Evolutionary conservation across 2,797 vertebrate species (phyloP).

Genomic region (Heteromormyrus szaboi): DNA sequence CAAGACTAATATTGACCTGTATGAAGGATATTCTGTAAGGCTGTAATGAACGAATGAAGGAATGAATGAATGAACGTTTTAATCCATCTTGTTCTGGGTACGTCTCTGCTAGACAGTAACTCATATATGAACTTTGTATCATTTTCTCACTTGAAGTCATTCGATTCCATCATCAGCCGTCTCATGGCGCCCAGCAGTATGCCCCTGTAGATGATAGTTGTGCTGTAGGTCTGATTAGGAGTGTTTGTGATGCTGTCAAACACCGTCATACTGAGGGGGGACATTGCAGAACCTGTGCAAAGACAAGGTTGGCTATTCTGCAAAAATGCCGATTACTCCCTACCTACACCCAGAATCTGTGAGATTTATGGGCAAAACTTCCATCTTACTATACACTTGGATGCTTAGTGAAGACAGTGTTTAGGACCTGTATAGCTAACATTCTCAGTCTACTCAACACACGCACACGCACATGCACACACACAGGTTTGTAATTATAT

Average conservation of each 20-base stretch:
- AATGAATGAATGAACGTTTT: not conserved
- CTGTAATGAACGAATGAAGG: not conserved
- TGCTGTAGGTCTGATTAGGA: constrained; percentile 18
- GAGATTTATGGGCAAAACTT: not conserved
- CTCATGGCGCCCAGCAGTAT: constrained; percentile 45
- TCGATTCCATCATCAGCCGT: constrained; percentile 29
- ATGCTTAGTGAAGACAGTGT: not conserved
- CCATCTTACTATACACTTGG: not conserved
- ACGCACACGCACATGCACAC: not conserved
- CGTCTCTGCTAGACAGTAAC: not conserved
- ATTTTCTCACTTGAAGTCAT: constrained; percentile 44
- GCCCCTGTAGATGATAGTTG: constrained; percentile 28
- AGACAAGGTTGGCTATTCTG: not conserved
- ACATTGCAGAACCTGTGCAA: not conserved
- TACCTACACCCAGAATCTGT: not conserved
- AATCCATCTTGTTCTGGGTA: not conserved
- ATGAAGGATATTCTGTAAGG: not conserved
- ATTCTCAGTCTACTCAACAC: not conserved
- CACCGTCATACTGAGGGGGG: constrained; percentile 36
- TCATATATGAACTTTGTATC: not conserved
- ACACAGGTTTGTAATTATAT: no score
- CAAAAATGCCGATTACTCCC: not conserved
- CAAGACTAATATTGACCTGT: not conserved
- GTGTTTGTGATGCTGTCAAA: constrained; percentile 14
- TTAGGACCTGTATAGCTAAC: not conserved